Percentiles rank a stretch among this genome's conserved stretches.
phyloP scores from a whole-genome alignment of 2,888 invertebrate genomes.

The Temnothorax rugatulus region DNA sequence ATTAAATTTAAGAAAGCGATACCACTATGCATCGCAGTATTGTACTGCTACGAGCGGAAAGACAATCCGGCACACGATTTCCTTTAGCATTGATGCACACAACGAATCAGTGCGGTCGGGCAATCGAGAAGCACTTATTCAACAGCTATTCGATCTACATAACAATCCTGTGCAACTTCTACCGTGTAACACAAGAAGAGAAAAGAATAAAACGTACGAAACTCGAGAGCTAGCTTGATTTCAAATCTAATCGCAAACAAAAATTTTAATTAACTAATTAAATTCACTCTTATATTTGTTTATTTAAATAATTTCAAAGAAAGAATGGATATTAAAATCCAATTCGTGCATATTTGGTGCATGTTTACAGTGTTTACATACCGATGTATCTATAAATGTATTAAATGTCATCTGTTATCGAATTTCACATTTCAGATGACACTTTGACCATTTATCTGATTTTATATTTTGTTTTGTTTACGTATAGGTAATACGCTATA shows the following conservation, averaged over 20 bases:
- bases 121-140: slow-evolving; percentile 34
- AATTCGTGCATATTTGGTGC: not conserved
- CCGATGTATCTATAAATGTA: not conserved
- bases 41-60: slow-evolving; percentile 13
- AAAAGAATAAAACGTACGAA: not conserved
- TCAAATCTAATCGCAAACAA: not conserved
- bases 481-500: not conserved
- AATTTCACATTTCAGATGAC: not conserved
- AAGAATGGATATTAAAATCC: not conserved
- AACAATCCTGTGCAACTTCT: slow-evolving; percentile 8
- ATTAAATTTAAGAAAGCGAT: slow-evolving; percentile 32
- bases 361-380: not conserved
- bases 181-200: not conserved
- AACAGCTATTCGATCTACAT: slow-evolving; percentile 21
- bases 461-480: not conserved
- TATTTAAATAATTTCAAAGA: not conserved
- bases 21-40: slow-evolving; percentile 13
- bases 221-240: not conserved
- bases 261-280: slow-evolving; percentile 13
- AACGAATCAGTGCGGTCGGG: slow-evolving; percentile 44
- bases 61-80: slow-evolving; percentile 38
- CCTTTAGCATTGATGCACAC: slow-evolving; percentile 28
- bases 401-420: not conserved
- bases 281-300: not conserved
- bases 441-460: not conserved